Conservation (phyloP, 2,888 invertebrate genomes). For the Volucella bombylans region DNA sequence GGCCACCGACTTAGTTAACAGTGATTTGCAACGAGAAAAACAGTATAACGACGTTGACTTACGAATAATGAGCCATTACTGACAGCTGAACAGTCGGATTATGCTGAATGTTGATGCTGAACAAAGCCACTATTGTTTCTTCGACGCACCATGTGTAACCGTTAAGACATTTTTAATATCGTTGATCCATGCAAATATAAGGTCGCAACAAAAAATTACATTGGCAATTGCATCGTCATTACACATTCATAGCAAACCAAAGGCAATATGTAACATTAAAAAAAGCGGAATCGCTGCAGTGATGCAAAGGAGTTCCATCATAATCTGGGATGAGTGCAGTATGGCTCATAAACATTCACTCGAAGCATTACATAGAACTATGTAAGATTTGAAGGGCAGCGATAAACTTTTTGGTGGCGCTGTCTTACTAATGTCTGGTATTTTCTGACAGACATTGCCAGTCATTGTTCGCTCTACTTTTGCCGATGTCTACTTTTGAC, state of each 20-base stretch:
- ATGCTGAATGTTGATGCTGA: not conserved
- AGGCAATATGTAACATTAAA: too few species aligned
- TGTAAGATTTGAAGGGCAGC: slow-evolving; percentile 73
- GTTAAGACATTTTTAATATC: too few species aligned
- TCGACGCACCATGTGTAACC: too few species aligned
- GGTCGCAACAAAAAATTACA: not conserved
- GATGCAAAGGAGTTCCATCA: not conserved
- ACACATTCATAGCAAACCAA: not conserved
- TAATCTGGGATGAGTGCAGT: not conserved
- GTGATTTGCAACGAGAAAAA: too few species aligned
- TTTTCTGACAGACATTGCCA: slow-evolving; percentile 32
- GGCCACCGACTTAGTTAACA: too few species aligned
- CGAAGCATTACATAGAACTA: slow-evolving; percentile 75
- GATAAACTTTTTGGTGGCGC: slow-evolving; percentile 64
- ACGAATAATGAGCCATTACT: not conserved
- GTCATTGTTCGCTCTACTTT: slow-evolving; percentile 65
- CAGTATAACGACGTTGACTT: too few species aligned
- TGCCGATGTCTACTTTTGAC: too few species aligned
- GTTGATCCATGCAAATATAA: too few species aligned
- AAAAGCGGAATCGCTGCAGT: not conserved
- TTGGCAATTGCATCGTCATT: not conserved
- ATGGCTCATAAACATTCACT: slow-evolving; percentile 76
- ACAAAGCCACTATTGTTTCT: not conserved
- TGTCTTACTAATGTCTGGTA: slow-evolving; percentile 74
- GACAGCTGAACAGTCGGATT: not conserved